These are phyloP conservation scores for Heteromormyrus szaboi DNA, from an alignment of 2,797 vertebrate genomes.

Conservation along the genomic window DNA sequence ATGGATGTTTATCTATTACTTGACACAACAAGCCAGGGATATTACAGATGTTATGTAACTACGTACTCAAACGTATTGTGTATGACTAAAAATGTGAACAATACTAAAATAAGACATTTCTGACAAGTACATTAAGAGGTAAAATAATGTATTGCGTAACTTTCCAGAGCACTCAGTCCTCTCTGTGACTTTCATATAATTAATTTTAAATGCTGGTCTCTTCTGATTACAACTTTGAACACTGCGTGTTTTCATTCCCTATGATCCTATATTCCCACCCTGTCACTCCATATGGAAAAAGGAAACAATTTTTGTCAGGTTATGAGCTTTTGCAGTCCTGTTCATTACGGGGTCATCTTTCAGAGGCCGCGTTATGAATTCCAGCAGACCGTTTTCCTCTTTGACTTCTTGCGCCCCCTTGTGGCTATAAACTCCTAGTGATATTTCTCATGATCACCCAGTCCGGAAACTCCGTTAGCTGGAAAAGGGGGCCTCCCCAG, in stretches of 20 bases:
- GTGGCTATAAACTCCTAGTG: constrained; percentile 62
- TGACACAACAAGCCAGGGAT: neutral
- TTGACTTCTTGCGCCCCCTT: neutral
- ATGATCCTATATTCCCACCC: neutral
- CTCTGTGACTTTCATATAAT: neutral
- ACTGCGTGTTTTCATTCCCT: neutral
- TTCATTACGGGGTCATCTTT: constrained; percentile 19
- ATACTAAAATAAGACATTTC: neutral
- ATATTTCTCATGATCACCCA: constrained; percentile 76
- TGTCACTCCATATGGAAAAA: neutral
- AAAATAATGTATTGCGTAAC: neutral
- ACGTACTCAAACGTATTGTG: neutral
- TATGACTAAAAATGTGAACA: neutral
- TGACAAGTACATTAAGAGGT: constrained; percentile 14
- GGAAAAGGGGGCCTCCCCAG: constrained; percentile 89
- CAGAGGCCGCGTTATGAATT: neutral
- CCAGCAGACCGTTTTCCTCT: neutral
- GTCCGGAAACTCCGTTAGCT: constrained; percentile 76
- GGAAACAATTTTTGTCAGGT: constrained; percentile 1
- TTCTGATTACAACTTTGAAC: neutral
- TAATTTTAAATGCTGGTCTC: neutral
- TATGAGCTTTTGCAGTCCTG: neutral
- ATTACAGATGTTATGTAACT: neutral
- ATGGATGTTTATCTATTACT: neutral
- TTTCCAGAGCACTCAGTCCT: neutral